Base-by-base conservation (phyloP, 2,888 invertebrate species). In the Rhogogaster chlorosoma region DNA sequence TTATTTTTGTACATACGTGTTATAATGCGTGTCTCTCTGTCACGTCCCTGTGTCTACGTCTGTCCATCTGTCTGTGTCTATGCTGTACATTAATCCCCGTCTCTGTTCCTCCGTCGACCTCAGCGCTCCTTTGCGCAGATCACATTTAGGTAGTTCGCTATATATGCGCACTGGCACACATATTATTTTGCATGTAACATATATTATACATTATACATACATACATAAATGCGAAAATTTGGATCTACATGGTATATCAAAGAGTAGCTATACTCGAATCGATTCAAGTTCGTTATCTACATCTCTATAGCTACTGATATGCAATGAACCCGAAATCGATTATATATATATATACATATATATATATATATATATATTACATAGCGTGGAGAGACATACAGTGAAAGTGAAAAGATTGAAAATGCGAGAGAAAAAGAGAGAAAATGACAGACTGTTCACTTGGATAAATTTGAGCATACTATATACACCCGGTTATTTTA, bases 1-100 rank as follows among this genome's bases (percentile, higher is more conserved):
- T 61, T 84, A 84, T 84, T 82, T 80, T 84, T 84, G 84, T 84
- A 84, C 38, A 84, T 84, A 84, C 53, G 45, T 84, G 70, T 53
- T 86, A 83, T 85, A 71, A 78, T 82, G 85, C 83, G 86, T 86
- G 86, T 88, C 87, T 87, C 87, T 86, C 85, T 87, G 86, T 86
- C 83, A 84, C 84, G 87, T 84, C 64, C 49, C 49, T 84, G 64
- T 78, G 84, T 84, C 84, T 77, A 61, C 87, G 86, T 85, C 83
- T 85, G 86, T 88, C 86, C 84, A 86, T 83, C 18, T 84, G 84
- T 88, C 86, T 85, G 85, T 86, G 87, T 86, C 85, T 86, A 85
- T 86, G 86, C 87, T 82, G 82, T 82, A 70, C 70, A 49, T 83
- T 70, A 67, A 49, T 75, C 75, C 84, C 49, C 77, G 75, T 84